Evolutionary conservation across 92 coral and sea anemone genomes (phyloP), one percentile per base, ranked within the genome.

Genomic region (Scolanthus callimorphus): DNA sequence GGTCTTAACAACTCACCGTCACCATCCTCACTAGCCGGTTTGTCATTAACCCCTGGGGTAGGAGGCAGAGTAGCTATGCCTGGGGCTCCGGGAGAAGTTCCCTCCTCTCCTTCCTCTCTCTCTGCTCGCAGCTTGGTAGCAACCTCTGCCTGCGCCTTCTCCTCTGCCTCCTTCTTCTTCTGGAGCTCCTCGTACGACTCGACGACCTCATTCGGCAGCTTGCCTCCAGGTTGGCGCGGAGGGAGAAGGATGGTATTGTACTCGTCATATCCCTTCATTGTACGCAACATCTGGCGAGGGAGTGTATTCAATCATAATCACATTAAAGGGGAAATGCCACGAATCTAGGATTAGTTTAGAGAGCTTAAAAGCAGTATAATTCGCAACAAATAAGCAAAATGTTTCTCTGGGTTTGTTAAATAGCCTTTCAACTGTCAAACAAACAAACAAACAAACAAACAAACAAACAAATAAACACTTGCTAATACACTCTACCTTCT

Each of bases 261-360:
- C 58, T 92, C 98, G 51, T 92, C 98, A 54, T 92, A 92, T 23
- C 98, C 98, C 58, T 92, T 92, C 94, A 92, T 89, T 4, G 82
- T 76, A 63, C 98, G 82, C 17, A 92, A 77, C 59, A 92, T 85
- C 98, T 90, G 73, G 1, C 57, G 50, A 11, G 28, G 17, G 27
- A 4, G n/a, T 23, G 30, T 25, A 26, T n/a, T 21, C 53, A 55
- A 21, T 17, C 34, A n/a, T n/a, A n/a, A n/a, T n/a, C n/a, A n/a
- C n/a, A n/a, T n/a, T n/a, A n/a, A n/a, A n/a, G n/a, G n/a, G n/a
- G n/a, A n/a, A n/a, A n/a, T n/a, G n/a, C n/a, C n/a, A n/a, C n/a
- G n/a, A n/a, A n/a, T n/a, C n/a, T n/a, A n/a, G n/a, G n/a, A n/a
- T n/a, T n/a, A n/a, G n/a, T n/a, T n/a, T n/a, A n/a, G n/a, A n/a